A percentile compares a stretch with the other conserved stretches of the same genome.
phyloP scores from a whole-genome alignment of 2,888 invertebrate species.

The Psylliodes chrysocephalus region DNA sequence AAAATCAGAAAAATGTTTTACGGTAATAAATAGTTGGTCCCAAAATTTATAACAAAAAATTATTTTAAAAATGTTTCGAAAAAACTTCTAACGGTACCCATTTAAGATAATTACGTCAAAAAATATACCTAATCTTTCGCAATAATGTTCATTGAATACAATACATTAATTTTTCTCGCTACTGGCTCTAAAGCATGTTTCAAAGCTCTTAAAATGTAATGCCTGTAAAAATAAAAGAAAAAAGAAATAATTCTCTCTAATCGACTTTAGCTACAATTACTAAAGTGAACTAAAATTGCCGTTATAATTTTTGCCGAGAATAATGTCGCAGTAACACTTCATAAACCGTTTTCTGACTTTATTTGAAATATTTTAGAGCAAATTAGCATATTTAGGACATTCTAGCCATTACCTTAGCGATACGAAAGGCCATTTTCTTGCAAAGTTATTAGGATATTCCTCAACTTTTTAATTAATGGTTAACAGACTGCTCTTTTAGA shows the following conservation, averaged over 20 bases:
- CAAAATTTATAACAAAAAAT: no score
- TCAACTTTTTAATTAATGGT: conserved; percentile 35
- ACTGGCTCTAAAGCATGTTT: no score
- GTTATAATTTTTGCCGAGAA: conserved; percentile 4
- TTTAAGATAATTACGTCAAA: no score
- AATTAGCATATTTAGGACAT: conserved; percentile 38
- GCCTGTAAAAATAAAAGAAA: no score
- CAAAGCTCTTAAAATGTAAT: no score
- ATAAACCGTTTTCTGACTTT: conserved; percentile 21
- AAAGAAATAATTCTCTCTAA: not conserved
- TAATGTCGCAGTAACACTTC: conserved; percentile 6
- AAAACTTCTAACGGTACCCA: no score
- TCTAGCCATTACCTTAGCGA: conserved; percentile 30
- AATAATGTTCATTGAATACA: no score
- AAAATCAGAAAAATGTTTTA: no score
- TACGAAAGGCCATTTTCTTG: conserved; percentile 17
- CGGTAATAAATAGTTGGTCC: no score
- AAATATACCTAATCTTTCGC: no score
- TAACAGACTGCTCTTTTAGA: conserved; percentile 6
- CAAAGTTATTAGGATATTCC: conserved; percentile 11
- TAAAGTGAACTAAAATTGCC: conserved; percentile 4
- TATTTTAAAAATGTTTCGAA: no score
- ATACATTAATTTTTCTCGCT: no score
- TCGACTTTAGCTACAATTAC: not conserved
- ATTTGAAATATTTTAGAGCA: conserved; percentile 28